Base-by-base conservation (phyloP, 2,797 vertebrate species). In the Tragelaphus oryx region DNA sequence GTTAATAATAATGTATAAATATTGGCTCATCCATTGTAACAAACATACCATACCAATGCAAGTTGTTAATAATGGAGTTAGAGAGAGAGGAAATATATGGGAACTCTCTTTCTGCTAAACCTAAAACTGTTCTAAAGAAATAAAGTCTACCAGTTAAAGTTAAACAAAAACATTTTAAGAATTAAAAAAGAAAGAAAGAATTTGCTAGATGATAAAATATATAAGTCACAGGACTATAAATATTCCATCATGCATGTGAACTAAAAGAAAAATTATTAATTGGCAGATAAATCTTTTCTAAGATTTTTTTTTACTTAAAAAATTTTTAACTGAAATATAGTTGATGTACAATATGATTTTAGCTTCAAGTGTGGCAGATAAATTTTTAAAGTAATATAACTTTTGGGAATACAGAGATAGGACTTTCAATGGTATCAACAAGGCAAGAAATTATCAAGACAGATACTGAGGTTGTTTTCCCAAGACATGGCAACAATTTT, bases 381-480 rank as follows among this genome's bases (percentile, higher is more conserved):
- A 86, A 86, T 86, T 57, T 79, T 91, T 24, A 8, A 86, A 87
- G 33, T 60, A 48, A 89, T 18, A n/a, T 65, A 94, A 84, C 18
- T 86, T 89, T 74, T 26, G 16, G 48, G 37, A 91, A 86, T 52
- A 50, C 17, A 86, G 57, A 71, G 55, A 89, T 48, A 62, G 48
- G 44, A 50, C 33, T 89, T 92, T 68, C 33, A 71, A 13, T 41
- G 18, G 4, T 37, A 78, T 90, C 46, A 16, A n/a, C 7, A 33
- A 33, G 9, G 26, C 12, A 90, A 92, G 80, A 86, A 95, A 92
- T 92, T 54, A 76, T 83, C 81, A 89, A 78, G 44, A 87, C 65
- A 89, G 37, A 92, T 50, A 44, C 37, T 96, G n/a, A 94, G 83
- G 74, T 86, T 80, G 74, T 81, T 94, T 80, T 76, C 48, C 59